These are phyloP conservation scores for Ivindomyrus marchei DNA, from an alignment of 2,113 vertebrate genomes.

Conservation along the genomic window DNA sequence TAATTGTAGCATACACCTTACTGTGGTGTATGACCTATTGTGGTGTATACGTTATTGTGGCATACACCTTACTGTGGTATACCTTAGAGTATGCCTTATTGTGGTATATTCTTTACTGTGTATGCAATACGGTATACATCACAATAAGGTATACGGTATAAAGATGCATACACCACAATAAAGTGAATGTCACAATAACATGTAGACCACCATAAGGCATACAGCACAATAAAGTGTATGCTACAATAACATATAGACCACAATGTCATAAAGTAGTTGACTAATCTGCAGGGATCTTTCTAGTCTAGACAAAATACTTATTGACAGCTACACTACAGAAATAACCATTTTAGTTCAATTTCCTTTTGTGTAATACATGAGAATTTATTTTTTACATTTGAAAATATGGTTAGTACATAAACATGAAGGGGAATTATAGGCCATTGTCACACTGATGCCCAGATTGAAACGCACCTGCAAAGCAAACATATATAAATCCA, in stretches of 20 bases:
- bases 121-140: not conserved
- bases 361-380: not conserved
- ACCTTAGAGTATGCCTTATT: no score
- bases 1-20: not conserved
- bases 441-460: constrained; percentile 51
- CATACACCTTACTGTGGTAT: no score
- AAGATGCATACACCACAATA: not conserved
- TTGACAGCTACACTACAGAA: not conserved
- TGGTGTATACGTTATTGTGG: no score
- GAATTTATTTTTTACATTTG: not conserved
- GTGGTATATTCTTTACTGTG: no score
- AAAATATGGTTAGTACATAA: not conserved
- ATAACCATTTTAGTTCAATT: not conserved
- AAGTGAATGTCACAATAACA: not conserved
- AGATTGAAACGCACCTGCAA: constrained; percentile 56
- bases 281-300: not conserved
- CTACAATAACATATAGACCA: no score
- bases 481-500: constrained; percentile 22
- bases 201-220: not conserved
- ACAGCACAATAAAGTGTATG: not conserved
- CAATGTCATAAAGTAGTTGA: no score
- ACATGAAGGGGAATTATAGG: constrained; percentile 58
- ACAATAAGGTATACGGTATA: not conserved
- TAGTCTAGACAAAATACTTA: not conserved
- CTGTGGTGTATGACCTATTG: not conserved